Base-by-base conservation (phyloP, 2,797 vertebrate species). In the Sebastes diploproa region DNA sequence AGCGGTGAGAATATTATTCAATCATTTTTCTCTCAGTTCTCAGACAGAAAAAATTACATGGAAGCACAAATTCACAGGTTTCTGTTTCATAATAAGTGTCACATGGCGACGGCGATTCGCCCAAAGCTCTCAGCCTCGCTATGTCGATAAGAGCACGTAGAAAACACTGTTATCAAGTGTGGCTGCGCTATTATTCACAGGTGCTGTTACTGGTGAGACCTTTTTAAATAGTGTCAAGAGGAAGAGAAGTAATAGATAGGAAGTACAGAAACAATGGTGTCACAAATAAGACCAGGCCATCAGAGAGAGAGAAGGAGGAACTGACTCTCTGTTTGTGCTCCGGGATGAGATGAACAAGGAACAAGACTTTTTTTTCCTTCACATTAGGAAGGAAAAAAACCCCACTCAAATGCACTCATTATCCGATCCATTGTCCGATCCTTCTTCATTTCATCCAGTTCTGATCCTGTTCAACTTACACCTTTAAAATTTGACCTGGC, bases 191-290 rank as follows among this genome's bases (percentile, higher is more conserved):
- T 59, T 77, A 73, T 81, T 85, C 75, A 87, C 73, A 77, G 71
- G 71, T 84, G 80, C 81, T 72, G 68, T 77, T 91, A 80, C 77
- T 86, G 85, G 85, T 46, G 84, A 82, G 78, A 84, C 83, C 66
- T 72, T 83, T 75, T 86, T 38, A 42, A 84, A 63, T 81, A 85
- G 86, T 80, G 84, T 89, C 77, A 91, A 82, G 89, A 93, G 91
- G 93, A 94, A 93, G 90, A 88, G 89, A 90, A 89, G 90, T 90
- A 76, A 85, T 32, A 88, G 84, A 83, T 62, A 87, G 92, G 91
- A 93, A 93, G 89, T 75, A 89, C 87, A 92, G 89, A 85, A 88
- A 93, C 91, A 91, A 92, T 85, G 70, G 81, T 73, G 83, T 88
- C 82, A 91, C 85, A 89, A 85, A 89, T 80, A 86, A 82, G 78